phyloP scores from a whole-genome alignment of 1,140 invertebrate species.

The Copidosoma floridanum region DNA sequence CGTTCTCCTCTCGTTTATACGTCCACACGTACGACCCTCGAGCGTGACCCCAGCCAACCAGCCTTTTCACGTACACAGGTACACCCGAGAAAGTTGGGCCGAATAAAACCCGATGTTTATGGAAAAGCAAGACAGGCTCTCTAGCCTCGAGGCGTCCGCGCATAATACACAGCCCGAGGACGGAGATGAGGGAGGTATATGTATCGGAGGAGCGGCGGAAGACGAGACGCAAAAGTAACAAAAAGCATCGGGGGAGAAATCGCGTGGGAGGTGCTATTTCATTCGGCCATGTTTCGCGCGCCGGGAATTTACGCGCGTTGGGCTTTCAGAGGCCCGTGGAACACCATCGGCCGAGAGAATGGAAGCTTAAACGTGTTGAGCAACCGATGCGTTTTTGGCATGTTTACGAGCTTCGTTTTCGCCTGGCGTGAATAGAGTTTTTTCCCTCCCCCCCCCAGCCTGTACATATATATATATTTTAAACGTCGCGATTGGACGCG shows the following conservation, averaged over 20 bases:
- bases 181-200: not conserved
- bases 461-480: too few species aligned
- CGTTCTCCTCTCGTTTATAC: too few species aligned
- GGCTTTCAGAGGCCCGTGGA: not conserved
- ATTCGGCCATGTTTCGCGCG: too few species aligned
- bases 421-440: slow-evolving; percentile 2
- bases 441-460: not conserved
- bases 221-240: slow-evolving; percentile 16
- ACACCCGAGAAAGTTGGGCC: slow-evolving; percentile 31
- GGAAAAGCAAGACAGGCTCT: slow-evolving; percentile 40
- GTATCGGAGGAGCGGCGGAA: not conserved
- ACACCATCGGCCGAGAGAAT: not conserved
- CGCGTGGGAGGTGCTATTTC: too few species aligned
- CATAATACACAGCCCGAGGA: not conserved
- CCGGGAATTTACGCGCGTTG: slow-evolving; percentile 16
- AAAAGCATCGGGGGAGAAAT: too few species aligned
- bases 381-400: slow-evolving; percentile 24
- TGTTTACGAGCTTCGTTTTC: slow-evolving; percentile 16
- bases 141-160: not conserved
- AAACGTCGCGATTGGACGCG: not conserved
- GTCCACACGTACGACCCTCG: too few species aligned
- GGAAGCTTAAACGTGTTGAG: slow-evolving; percentile 17
- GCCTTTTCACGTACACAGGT: not conserved
- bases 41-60: too few species aligned
- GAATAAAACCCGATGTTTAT: slow-evolving; percentile 54